Evolutionary conservation across 2,888 invertebrate genomes (phyloP), one percentile per base, ranked within the genome.

Genomic region (Melanostoma scalare): DNA sequence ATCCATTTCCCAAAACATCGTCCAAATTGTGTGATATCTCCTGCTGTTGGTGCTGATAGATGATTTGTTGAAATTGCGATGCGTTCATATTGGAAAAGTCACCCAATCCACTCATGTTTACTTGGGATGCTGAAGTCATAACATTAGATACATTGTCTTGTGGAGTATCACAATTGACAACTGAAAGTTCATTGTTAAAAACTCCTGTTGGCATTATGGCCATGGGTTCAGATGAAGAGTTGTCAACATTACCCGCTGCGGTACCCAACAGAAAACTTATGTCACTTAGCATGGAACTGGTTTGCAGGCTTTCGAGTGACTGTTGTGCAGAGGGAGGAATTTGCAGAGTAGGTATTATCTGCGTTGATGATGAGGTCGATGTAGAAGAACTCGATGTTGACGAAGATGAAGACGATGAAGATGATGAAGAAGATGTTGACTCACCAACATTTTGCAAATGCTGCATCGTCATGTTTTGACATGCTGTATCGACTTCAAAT

Each of bases 301-400:
- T 40, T 46, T 79, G 74, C 2, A 84, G 52, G 33, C 42, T 74
- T 30, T 84, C 84, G 36, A 84, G 35, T 2, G 82, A 35, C 20
- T 84, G 73, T 10, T 84, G 78, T 10, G 78, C 84, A n/a, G 84
- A 84, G 0, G 71, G 65, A 0, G 84, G 84, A 3, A 84, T 79
- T 38, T 79, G 79, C 4, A 84, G 44, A 4, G 84, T 84, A 3
- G 84, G 84, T 50, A 84, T 84, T 5, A 84, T 84, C 36, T 84
- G 74, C 3, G 78, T 58, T 4, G 81, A 76, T 9, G 73, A 74
- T n/a, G 73, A 65, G 4, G 67, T 48, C 1, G 73, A 60, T n/a
- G 71, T 71, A 3, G 78, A 74, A 30, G 78, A 65, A 20, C 58
- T 69, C 0, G 79, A 77, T 4, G 61, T 67, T 10, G 81, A 77